Base-by-base conservation (phyloP, 1,140 invertebrate genomes). In the Mercenaria mercenaria region DNA sequence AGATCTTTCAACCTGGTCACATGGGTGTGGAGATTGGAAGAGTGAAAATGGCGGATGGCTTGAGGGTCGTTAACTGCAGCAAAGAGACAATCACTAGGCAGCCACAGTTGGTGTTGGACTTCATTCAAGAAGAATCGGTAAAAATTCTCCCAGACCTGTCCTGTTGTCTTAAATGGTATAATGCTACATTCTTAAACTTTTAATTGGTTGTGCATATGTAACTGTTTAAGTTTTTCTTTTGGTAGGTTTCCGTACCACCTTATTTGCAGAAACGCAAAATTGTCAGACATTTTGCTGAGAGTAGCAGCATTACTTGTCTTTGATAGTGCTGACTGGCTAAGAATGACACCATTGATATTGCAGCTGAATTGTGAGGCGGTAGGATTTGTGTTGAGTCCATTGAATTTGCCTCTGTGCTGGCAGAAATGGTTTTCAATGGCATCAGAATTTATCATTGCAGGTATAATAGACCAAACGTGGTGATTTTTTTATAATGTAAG, bases 391-490 rank as follows among this genome's bases (percentile, higher is more conserved):
- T 86, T 86, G 37, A 59, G 39, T 26, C 83, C 83, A 86, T 86
- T 15, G 39, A 86, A 86, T 76, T 86, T 86, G 15, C 83, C 83
- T 34, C 83, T 13, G 43, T 83, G 81, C 26, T 83, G 81, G 41
- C 81, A 83, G 18, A 83, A 83, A 29, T 83, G 67, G 47, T 86
- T 86, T 74, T 86, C 83, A 52, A 86, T 86, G 32, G 83, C 83
- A 74, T 86, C 83, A 47, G 83, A 86, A 34, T 86, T 74, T 15
- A 86, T 59, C 83, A 86, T 86, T 74, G 83, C 83, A 34, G 67
- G 83, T 2, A 86, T 50, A 34, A 86, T 86, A 50, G 83, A 86
- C n/a, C 6, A 15, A 52, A 15, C 83, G 67, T 37, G 83, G 83
- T 74, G 52, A 43, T 23, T 50, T 52, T 56, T 74, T 15, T 34